A percentile compares a stretch with the other conserved stretches of the same genome.
These are phyloP conservation scores for Rhagonycha lutea DNA, from an alignment of 2,888 invertebrate species.

Conservation along the genomic window DNA sequence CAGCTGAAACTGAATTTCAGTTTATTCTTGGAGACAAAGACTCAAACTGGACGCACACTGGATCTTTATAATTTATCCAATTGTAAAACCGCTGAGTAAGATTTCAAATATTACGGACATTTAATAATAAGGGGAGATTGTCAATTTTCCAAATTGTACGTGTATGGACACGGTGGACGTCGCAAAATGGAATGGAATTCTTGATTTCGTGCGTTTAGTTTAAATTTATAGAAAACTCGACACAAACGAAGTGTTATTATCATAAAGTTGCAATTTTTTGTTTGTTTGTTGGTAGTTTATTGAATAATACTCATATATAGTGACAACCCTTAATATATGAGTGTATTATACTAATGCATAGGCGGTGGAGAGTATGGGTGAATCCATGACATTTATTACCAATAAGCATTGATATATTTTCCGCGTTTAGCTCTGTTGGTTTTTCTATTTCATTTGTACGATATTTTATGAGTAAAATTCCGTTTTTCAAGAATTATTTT, in stretches of 20 bases:
- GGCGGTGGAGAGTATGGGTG: constrained; percentile 41
- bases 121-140: constrained; percentile 6
- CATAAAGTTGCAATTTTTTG: constrained; percentile 28
- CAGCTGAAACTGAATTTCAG: constrained; percentile 20
- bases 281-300: constrained; percentile 40
- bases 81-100: constrained; percentile 32
- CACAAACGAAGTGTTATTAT: constrained; percentile 22
- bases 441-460: constrained; percentile 30
- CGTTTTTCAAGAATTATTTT: constrained; percentile 26
- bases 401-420: constrained; percentile 50
- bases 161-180: not conserved
- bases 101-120: constrained; percentile 19
- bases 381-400: constrained; percentile 50
- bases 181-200: not conserved
- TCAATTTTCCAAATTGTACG: not conserved
- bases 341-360: constrained; percentile 50
- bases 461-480: constrained; percentile 27
- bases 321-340: constrained; percentile 44
- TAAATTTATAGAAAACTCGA: constrained; percentile 8
- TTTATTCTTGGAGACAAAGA: constrained; percentile 1
- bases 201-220: not conserved
- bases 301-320: constrained; percentile 38
- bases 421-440: constrained; percentile 35
- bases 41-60: constrained; percentile 24
- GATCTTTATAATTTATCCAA: constrained; percentile 34